Conservation (phyloP, 2,797 vertebrate species). For the Tenualosa thibaudeaui region DNA sequence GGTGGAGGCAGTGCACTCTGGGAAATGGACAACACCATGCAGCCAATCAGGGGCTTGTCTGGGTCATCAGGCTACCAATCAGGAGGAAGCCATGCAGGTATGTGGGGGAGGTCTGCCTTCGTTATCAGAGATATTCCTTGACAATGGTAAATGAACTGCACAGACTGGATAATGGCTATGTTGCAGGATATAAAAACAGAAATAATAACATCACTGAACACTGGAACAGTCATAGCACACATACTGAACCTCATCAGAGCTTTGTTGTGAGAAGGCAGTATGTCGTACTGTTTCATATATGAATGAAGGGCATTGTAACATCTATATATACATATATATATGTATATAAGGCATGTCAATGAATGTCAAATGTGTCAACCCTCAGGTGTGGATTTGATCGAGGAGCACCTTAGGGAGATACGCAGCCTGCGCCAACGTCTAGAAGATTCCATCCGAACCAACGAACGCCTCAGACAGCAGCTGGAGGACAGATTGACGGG, state of each 20-base stretch:
- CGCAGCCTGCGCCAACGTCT: slow-evolving; percentile 86
- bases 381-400: slow-evolving; percentile 82
- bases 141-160: neutral
- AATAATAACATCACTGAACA: neutral
- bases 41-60: slow-evolving; percentile 63
- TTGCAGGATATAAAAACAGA: neutral
- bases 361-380: neutral
- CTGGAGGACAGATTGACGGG: slow-evolving; percentile 81
- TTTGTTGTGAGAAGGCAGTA: neutral
- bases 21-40: slow-evolving; percentile 65
- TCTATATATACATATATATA: too few species aligned
- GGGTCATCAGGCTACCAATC: slow-evolving; percentile 66
- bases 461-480: slow-evolving; percentile 87
- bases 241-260: neutral
- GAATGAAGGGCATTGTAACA: too few species aligned
- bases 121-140: neutral
- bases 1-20: slow-evolving; percentile 65
- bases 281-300: too few species aligned
- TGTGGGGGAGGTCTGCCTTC: too few species aligned
- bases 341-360: too few species aligned
- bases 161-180: neutral
- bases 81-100: slow-evolving; percentile 78
- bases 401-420: slow-evolving; percentile 89
- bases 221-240: neutral
- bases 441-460: slow-evolving; percentile 91